Evolutionary conservation across 2,797 vertebrate genomes (phyloP), one percentile per base, ranked within the genome.

Genomic region (Propithecus deckenii): DNA sequence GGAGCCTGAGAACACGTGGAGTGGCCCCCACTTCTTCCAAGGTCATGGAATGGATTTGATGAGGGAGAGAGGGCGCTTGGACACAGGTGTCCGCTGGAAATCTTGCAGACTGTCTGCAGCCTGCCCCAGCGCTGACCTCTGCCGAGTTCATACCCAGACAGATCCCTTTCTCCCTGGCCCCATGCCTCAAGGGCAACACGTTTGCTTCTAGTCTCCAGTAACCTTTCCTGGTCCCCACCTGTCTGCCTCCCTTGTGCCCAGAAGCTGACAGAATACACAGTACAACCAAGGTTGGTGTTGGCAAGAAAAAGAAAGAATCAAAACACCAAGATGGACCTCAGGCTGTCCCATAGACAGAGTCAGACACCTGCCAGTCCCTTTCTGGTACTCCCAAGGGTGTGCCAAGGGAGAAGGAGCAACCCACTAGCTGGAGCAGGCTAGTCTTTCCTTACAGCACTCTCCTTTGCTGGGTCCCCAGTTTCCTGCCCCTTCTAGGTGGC

Each of bases 1-100:
- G 18, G 46, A 65, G 13, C 57, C 86, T 12, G 55, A n/a, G 69
- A 69, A 48, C 63, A 35, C 57, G 41, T 46, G 65, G 30, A 17
- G 32, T 25, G 74, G 65, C 22, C 65, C 35, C 67, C 38, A 50
- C 14, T 41, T 83, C 79, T 89, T 48, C 88, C 96, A 96, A 97
- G 96, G 95, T 97, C 90, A 95, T 20, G 46, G 67, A n/a, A 65
- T 38, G 59, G 17, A 55, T 63, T 52, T 4, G 23, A 32, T 30
- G 65, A 30, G 32, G 35, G 4, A 12, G 20, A 50, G 22, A 35
- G 38, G 35, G 28, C 48, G 8, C 23, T 22, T 50, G 55, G 87
- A 72, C 83, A 65, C 75, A 89, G 59, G 69, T 92, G 61, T 80
- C 69, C 23, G 38, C 59, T 63, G 3, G 9, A 57, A 65, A 86